Base-by-base conservation (phyloP, 2,113 vertebrate species). In the Salminus brasiliensis region DNA sequence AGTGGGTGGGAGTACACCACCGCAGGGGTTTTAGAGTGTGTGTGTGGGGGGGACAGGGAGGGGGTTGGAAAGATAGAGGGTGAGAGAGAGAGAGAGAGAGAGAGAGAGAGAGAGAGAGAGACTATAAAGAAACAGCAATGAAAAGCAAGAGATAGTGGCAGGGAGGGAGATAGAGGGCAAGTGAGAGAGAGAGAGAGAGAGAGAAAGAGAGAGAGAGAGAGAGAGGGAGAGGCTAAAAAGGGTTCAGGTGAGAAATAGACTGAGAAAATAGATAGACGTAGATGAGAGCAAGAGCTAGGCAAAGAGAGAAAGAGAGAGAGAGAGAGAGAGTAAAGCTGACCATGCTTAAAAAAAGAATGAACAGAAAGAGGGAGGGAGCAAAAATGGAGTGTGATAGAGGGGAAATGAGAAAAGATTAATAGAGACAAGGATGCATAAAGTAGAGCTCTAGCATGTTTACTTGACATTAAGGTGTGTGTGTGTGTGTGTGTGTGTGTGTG, bases 21-120 rank as follows among this genome's bases (percentile, higher is more conserved):
- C 65, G 72, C 81, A 82, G 83, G 80, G 85, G 81, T 73, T 81
- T 75, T 77, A 76, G 71, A 65, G 66, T 72, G 79, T 25, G 79
- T 25, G 67, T 81, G 65, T 52, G 71, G 73, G 30, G 29, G 41
- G 30, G 25, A 71, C 55, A 66, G 45, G 70, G 39, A 32, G 72
- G 59, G 25, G 65, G 45, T 30, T 34, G 76, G 76, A 62, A 7
- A 70, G 47, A 72, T 52, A 43, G 41, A 57, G 21, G 39, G 34
- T 45, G 47, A 32, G 69, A 62, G 47, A 15, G 5, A 59, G 65
- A 66, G 72, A 72, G 65, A 41, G 27, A 18, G n/a, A 52, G 27
- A 45, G 55, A 29, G 29, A 30, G 41, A 13, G 41, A 47, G 65
- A 62, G 25, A 36, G 63, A 18, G 49, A 81, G 41, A 76, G 27